Base-by-base conservation (phyloP, 2,113 vertebrate genomes). In the Ginglymostoma cirratum region DNA sequence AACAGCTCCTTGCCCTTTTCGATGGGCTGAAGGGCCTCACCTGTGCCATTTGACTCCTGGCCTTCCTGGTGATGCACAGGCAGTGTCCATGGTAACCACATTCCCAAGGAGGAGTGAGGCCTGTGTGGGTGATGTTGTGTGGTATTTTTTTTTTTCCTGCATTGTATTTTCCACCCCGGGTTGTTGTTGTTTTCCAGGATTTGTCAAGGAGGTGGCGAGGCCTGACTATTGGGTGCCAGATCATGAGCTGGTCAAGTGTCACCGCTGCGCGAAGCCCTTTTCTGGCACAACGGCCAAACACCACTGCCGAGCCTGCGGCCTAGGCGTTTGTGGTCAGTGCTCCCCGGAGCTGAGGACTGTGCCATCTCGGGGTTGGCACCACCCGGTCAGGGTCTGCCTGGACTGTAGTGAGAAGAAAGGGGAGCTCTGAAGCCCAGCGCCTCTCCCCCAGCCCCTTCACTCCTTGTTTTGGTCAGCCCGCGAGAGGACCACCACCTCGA, bases 201-300 rank as follows among this genome's bases (percentile, higher is more conserved):
- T 98, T 10, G 97, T 98, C 52, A 98, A 98, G 96, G 97, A 98
- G 0, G 98, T 97, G 67, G 98, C 98, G 0, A 97, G 98, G 7
- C 98, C 98, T 0, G 98, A 98, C 94, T 98, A 98, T 97, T 98
- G 98, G 98, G 97, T 98, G 5, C 98, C 98, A 0, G 98, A 98
- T 96, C 97, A 98, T 19, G 97, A 98, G 96, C 98, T 98, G 96
- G 96, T 96, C 8, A 96, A 97, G 96, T 98, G 98, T 96, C 97
- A 98, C 95, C 96, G 97, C 90, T 98, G 98, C 96, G 96, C 96
- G 42, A 98, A 97, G 96, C 34, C 95, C 67, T 98, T 98, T 96
- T 98, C 97, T 0, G n/a, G 97, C 0, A 96, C 96, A 66, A 97
- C 98, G 97, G 97, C 98, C 52, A 98, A 98, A 96, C 98, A 98